Conservation (phyloP, 2,113 vertebrate species). For the Pseudopipra pipra region DNA sequence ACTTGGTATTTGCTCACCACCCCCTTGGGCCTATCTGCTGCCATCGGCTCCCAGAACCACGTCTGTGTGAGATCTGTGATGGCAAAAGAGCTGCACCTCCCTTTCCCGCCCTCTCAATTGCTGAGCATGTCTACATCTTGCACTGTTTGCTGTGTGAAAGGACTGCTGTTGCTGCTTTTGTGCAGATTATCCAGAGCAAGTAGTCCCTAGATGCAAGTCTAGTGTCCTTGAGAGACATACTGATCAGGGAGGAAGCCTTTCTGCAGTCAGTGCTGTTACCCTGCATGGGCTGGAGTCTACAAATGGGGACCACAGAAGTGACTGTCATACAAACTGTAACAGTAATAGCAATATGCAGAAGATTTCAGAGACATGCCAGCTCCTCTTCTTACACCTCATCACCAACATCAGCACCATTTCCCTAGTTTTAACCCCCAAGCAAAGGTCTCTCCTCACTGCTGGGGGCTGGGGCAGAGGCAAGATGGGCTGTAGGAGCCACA, state of each 20-base stretch:
- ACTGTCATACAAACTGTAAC: not conserved
- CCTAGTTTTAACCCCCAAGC: not conserved
- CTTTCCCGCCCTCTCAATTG: not conserved
- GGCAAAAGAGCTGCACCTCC: not conserved
- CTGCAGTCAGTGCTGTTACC: not conserved
- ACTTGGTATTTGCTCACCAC: not conserved
- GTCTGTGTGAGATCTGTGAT: accelerated
- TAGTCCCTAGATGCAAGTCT: not conserved
- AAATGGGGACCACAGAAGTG: not conserved
- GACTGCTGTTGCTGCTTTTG: not conserved
- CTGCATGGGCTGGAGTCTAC: not conserved
- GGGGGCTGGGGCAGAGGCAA: not conserved
- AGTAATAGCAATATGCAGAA: not conserved
- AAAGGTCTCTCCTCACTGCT: not conserved
- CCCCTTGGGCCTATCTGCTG: not conserved
- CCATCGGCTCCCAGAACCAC: accelerated
- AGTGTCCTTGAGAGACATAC: not conserved
- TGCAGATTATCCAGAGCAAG: not conserved
- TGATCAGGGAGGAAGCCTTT: not conserved
- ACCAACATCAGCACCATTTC: accelerated
- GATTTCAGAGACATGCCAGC: not conserved
- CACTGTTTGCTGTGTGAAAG: not conserved
- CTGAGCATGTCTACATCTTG: accelerated
- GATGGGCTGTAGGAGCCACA: not conserved
- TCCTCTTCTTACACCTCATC: not conserved